Evolutionary conservation across 2,113 vertebrate genomes (phyloP).

Genomic region (Dascyllus trimaculatus): DNA sequence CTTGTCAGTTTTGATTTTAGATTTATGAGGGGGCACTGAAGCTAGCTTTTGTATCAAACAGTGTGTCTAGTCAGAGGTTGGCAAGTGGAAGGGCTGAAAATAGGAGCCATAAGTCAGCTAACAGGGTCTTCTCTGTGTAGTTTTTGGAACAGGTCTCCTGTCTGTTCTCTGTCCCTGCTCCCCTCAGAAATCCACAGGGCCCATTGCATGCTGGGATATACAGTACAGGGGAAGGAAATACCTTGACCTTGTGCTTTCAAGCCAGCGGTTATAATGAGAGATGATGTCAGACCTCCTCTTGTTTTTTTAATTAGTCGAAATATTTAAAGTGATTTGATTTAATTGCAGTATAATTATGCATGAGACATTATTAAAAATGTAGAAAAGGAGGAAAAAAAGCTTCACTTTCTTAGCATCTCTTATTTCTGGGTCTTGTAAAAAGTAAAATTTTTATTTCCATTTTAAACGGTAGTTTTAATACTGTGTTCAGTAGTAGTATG

Average conservation of each 20-base stretch:
- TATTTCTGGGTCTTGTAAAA: not conserved
- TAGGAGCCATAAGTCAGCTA: conserved; percentile 63
- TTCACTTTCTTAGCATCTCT: too few species aligned
- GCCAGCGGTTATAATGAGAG: conserved; percentile 38
- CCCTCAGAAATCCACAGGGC: conserved; percentile 60
- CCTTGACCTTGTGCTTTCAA: conserved; percentile 33
- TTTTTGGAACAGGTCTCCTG: conserved; percentile 75
- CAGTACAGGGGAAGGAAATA: conserved; percentile 56
- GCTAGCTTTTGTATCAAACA: conserved; percentile 47
- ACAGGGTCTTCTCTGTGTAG: conserved; percentile 80
- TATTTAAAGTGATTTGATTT: not conserved
- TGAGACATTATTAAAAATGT: not conserved
- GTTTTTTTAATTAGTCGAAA: not conserved
- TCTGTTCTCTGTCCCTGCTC: conserved; percentile 78
- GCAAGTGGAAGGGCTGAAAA: conserved; percentile 60
- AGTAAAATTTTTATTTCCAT: not conserved
- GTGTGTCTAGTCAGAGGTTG: conserved; percentile 57
- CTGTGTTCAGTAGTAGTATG: conserved; percentile 11
- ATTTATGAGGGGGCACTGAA: conserved; percentile 31
- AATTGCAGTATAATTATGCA: not conserved
- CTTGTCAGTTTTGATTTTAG: conserved; percentile 42
- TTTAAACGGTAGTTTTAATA: not conserved
- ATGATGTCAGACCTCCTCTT: conserved; percentile 1
- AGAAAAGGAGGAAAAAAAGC: not conserved
- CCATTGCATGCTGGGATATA: conserved; percentile 74